Conservation (phyloP, 2,113 vertebrate genomes). For the Zosterops borbonicus region DNA sequence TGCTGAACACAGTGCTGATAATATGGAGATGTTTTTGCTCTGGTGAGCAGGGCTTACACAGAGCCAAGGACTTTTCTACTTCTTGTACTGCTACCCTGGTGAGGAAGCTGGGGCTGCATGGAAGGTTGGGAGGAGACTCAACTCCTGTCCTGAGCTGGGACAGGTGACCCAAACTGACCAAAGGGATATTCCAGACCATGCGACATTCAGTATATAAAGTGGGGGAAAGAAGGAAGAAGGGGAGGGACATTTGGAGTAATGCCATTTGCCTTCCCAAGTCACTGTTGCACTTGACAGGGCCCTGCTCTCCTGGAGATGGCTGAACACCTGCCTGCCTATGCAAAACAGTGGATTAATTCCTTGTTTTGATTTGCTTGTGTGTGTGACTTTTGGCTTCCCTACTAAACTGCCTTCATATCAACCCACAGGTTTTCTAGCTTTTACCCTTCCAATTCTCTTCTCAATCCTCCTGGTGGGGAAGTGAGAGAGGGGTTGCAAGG, state of each 20-base stretch:
- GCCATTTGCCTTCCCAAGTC: background rate
- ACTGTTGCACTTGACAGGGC: background rate
- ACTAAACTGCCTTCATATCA: background rate
- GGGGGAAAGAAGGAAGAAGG: background rate
- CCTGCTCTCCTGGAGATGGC: background rate
- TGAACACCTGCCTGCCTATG: background rate
- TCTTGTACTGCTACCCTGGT: fast-evolving
- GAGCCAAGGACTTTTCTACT: background rate
- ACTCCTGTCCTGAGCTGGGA: background rate
- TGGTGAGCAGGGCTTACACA: background rate
- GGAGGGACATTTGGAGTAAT: background rate
- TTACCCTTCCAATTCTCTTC: background rate
- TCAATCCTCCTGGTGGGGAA: background rate
- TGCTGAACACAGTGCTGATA: background rate
- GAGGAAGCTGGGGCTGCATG: background rate
- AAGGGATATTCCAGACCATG: background rate
- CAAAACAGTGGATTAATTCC: background rate
- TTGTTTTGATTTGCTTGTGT: background rate
- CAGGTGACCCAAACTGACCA: background rate
- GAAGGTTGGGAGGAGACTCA: background rate
- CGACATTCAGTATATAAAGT: background rate
- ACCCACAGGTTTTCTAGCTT: background rate
- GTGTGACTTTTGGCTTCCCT: background rate
- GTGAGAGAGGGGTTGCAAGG: background rate
- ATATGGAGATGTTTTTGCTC: fast-evolving